Evolutionary conservation across 2,888 invertebrate genomes (phyloP).

Genomic region (Myopa testacea): DNA sequence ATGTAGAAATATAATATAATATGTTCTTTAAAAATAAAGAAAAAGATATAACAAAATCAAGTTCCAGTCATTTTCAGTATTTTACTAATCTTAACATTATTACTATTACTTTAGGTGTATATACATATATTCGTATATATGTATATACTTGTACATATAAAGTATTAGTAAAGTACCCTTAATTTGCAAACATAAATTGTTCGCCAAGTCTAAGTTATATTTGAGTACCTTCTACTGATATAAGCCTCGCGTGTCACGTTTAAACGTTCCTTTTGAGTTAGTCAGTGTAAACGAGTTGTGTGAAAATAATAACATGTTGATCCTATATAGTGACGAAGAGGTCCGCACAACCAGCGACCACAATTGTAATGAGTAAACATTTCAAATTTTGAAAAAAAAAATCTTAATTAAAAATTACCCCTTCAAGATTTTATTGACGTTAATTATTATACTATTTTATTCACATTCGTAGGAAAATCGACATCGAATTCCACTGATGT

Average conservation of each 20-base stretch:
- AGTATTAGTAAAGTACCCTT: too few species aligned
- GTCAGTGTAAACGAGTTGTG: constrained; percentile 36
- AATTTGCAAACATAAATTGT: too few species aligned
- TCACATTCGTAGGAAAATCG: constrained; percentile 30
- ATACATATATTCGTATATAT: too few species aligned
- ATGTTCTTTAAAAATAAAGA: too few species aligned
- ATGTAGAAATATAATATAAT: too few species aligned
- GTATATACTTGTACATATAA: too few species aligned
- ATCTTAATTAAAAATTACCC: not conserved
- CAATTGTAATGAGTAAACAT: constrained; percentile 29
- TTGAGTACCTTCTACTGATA: too few species aligned
- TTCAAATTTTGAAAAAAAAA: not conserved
- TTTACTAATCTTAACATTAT: not conserved
- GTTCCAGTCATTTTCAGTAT: not conserved
- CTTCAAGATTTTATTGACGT: not conserved
- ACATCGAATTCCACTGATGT: constrained; percentile 16
- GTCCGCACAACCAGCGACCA: too few species aligned
- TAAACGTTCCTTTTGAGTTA: constrained; percentile 24
- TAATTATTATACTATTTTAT: constrained; percentile 12
- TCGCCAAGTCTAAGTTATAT: too few species aligned
- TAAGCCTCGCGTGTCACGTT: constrained; percentile 20
- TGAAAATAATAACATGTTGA: constrained; percentile 27
- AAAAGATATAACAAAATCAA: too few species aligned
- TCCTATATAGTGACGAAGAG: constrained; percentile 5
- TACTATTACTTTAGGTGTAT: too few species aligned